These are phyloP conservation scores for Eriocheir sinensis DNA, from an alignment of 1,140 invertebrate genomes.

Conservation along the genomic window DNA sequence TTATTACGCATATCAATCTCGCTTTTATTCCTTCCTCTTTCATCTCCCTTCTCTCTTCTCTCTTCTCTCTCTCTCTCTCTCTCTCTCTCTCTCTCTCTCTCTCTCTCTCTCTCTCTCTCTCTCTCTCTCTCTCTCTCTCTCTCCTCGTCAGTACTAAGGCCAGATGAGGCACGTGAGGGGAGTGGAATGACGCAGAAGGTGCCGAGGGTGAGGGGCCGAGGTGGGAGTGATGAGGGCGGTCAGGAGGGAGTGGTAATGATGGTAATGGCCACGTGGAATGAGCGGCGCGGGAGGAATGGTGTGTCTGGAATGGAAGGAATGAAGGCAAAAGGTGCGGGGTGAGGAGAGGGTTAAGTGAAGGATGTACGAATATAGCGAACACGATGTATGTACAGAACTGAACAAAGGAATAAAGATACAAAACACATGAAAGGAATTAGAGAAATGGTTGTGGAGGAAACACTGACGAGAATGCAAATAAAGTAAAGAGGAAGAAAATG, in stretches of 20 bases:
- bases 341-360: not conserved
- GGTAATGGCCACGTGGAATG: conserved; percentile 1
- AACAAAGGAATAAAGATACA: too few relatives aligned
- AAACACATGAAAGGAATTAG: not conserved
- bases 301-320: conserved; percentile 10
- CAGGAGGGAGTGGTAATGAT: conserved; percentile 3
- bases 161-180: conserved; percentile 8
- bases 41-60: not conserved
- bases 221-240: not conserved
- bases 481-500: not conserved
- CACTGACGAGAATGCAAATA: not conserved
- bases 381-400: not conserved
- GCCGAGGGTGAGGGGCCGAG: not conserved
- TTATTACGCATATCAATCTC: not conserved
- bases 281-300: not conserved
- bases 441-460: too few relatives aligned
- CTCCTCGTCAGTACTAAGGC: not conserved
- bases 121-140: conserved; percentile 17
- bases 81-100: conserved; percentile 51
- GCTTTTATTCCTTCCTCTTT: conserved; percentile 18
- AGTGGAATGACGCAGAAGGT: not conserved
- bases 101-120: conserved; percentile 50
- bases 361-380: not conserved
- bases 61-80: not conserved
- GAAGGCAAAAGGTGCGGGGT: conserved; percentile 8